Evolutionary conservation across 2,113 vertebrate species (phyloP), one percentile per base, ranked within the genome.

Genomic region (Butastur rufipennis): DNA sequence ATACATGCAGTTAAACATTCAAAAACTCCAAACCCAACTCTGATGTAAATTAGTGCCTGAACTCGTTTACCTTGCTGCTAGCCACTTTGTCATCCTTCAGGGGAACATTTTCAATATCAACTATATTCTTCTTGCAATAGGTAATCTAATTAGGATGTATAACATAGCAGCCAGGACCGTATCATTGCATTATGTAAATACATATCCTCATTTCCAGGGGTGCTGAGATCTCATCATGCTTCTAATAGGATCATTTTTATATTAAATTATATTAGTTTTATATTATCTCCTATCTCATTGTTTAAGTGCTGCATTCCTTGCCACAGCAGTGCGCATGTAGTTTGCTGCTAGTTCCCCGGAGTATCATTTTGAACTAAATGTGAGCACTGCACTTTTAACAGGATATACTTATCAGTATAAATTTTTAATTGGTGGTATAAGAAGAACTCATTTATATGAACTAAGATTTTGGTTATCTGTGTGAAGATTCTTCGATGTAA

Each of bases 71-170:
- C 13, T 72, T 58, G 71, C 83, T 86, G 53, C 75, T 83, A 70
- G 27, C 11, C 71, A 42, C 88, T 90, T 73, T 83, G 59, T 62
- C 50, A 90, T 66, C 65, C 38, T 75, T 71, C 72, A 73, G 47
- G 23, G 66, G 67, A 92, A 92, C 4, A 9, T 65, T 88, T 93
- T 90, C 86, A 83, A 17, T 73, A 79, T 73, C 29, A 63, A 16
- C 58, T 73, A 17, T 93, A 80, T 53, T 53, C 36, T 34, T 65
- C 42, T 45, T 78, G 62, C 58, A 88, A 77, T 26, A 62, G 29
- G 48, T 93, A 95, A 95, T 95, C 80, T 92, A 92, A 95, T 94
- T 88, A 94, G 88, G 80, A 59, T 21, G 29, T 74, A 84, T 89
- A 83, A 90, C 50, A 66, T 20, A 89, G 68, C 63, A 74, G 27